Evolutionary conservation across 2,113 vertebrate genomes (phyloP), one percentile per base, ranked within the genome.

Genomic region (Neogobius melanostomus): DNA sequence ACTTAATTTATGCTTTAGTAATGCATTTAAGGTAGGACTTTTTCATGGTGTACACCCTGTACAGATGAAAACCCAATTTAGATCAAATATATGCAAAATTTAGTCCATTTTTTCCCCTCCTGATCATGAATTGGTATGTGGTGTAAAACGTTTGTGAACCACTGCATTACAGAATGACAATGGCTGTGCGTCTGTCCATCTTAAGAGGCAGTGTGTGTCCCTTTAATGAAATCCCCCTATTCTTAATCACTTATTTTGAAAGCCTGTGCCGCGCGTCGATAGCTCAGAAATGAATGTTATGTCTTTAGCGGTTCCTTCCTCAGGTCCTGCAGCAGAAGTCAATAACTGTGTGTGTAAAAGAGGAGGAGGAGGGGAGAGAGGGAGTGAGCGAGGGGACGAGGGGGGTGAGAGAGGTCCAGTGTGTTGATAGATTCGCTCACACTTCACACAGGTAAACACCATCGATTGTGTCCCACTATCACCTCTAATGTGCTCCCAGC

Each of bases 361-460:
- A 53, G 15, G 51, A 53, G 15, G 51, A 53, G 51, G 51, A 53
- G 7, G n/a, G 16, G 15, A n/a, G 16, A 16, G 51, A 16, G 51
- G 51, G 15, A n/a, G 51, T 16, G 54, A 69, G 89, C 79, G 10
- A 17, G 52, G 17, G 88, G 87, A 84, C 87, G 86, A 91, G 89
- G 81, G 87, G 80, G 87, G 92, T 94, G 89, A 78, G 87, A 80
- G 85, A 89, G 87, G 66, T 92, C 90, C 83, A 84, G 82, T 65
- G 87, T 79, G 89, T 89, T 94, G 91, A 94, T 94, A 92, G 94
- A 95, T 94, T 90, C 80, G 91, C 91, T 95, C 91, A 84, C 93
- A 91, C 93, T 91, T 93, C 85, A 71, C 76, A 90, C 0, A 91
- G 91, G 92, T 93, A 94, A 95, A 94, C 90, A 89, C 89, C 93